Percentiles rank a stretch among this genome's conserved stretches.
These are phyloP conservation scores for Notolepis coatsorum DNA, from an alignment of 2,797 vertebrate species.

Conservation along the genomic window DNA sequence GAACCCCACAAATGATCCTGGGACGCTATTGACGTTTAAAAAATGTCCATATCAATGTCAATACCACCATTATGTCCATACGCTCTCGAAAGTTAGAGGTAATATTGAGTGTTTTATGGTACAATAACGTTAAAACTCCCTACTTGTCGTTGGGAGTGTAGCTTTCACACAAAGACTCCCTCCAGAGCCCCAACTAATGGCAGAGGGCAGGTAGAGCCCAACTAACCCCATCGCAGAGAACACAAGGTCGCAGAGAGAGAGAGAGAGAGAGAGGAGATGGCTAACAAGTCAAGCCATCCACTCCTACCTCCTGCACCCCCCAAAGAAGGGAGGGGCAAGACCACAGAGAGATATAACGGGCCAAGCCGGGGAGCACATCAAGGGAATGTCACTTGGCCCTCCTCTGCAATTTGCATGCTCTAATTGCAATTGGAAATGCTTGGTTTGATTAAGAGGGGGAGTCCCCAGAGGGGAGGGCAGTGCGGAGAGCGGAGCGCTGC, in stretches of 20 bases:
- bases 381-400: conserved; percentile 53
- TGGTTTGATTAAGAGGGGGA: conserved; percentile 65
- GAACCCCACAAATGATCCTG: no score
- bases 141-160: no score
- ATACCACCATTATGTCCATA: no score
- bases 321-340: conserved; percentile 17
- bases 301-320: conserved; percentile 30
- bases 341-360: conserved; percentile 20
- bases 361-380: conserved; percentile 8
- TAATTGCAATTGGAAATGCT: conserved; percentile 70
- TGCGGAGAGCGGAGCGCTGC: conserved; percentile 22
- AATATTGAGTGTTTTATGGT: no score
- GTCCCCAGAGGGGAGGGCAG: conserved; percentile 30
- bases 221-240: conserved; percentile 18
- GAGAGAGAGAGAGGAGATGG: conserved; percentile 27
- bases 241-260: conserved; percentile 30
- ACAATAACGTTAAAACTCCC: no score
- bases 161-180: background rate
- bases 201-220: conserved; percentile 7
- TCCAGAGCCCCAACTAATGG: background rate
- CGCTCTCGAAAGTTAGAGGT: no score
- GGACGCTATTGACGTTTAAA: no score
- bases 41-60: no score
- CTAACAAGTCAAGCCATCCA: conserved; percentile 53
- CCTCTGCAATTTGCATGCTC: conserved; percentile 57